These are phyloP conservation scores for Diplosoma virens DNA, from an alignment of 23 tunicate species.

Conservation along the genomic window DNA sequence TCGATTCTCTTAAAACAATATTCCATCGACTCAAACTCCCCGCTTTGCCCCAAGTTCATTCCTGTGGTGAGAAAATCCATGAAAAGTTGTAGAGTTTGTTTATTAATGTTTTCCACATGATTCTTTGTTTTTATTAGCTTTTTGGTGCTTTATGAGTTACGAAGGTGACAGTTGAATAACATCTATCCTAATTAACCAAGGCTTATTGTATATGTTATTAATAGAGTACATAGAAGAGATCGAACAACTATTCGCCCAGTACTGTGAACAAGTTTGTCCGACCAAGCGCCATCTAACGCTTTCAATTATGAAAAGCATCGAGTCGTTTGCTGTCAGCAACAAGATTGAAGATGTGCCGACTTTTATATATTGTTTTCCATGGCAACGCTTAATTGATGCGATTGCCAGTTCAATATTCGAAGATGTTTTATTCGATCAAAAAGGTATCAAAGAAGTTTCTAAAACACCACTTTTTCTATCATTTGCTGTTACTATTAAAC, in stretches of 20 bases:
- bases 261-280: conserved; percentile 42
- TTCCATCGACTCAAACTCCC: conserved; percentile 12
- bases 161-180: no score
- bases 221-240: background rate
- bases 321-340: background rate
- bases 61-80: conserved; percentile 26
- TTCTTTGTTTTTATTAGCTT: no score
- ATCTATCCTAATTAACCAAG: no score
- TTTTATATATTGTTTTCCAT: conserved; percentile 35
- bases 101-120: no score
- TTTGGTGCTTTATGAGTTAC: no score
- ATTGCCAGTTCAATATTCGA: conserved; percentile 29
- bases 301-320: background rate
- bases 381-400: conserved; percentile 35
- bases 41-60: conserved; percentile 2
- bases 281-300: background rate
- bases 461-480: no score
- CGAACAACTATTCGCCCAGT: background rate
- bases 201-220: no score
- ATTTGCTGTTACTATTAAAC: no score
- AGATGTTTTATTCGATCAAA: background rate
- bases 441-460: no score
- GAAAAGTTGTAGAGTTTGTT: no score
- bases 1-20: background rate
- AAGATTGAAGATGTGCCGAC: background rate